Base-by-base conservation (phyloP, 2,797 vertebrate species). In the Pseudopleuronectes americanus region DNA sequence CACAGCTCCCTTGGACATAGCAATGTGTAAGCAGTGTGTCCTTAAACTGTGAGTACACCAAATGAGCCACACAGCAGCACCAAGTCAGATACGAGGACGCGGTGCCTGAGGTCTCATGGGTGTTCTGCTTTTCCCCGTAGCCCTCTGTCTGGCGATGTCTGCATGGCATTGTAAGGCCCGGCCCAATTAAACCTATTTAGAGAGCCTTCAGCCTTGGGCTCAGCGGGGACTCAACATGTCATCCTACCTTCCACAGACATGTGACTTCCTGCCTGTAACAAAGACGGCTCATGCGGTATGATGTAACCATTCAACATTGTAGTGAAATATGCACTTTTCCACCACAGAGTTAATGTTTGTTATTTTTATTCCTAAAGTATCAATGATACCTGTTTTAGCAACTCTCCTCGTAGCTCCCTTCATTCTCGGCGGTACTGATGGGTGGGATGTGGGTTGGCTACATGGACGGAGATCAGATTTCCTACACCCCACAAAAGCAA, bases 141-240 rank as follows among this genome's bases (percentile, higher is more conserved):
- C 63, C 79, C 68, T 68, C 57, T 81, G 74, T 84, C 84, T 90
- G 79, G 56, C 55, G 3, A 45, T 74, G 85, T 76, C 84, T 88
- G 79, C 81, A 78, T 77, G 78, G 87, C 81, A 74, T 57, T 71
- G 76, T 80, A 70, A 84, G 81, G 71, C 85, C 75, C 72, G 82
- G 84, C 82, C 86, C 90, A 91, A 90, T 93, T 88, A 92, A 89
- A 88, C 87, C 88, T 86, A 87, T 89, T 90, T 90, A 90, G 89
- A 85, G 86, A 90, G 86, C 83, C 85, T 82, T 91, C 87, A 83
- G 83, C 90, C 76, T 80, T 75, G 75, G 70, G 67, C 83, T 87
- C 88, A 60, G 82, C 53, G 45, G 90, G 89, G 88, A 91, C 81
- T 70, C 79, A 68, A 72, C 80, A 73, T 88, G 84, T 90, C 89